These are phyloP conservation scores for Diadumene lineata DNA, from an alignment of 92 coral and sea anemone species.

Conservation along the genomic window DNA sequence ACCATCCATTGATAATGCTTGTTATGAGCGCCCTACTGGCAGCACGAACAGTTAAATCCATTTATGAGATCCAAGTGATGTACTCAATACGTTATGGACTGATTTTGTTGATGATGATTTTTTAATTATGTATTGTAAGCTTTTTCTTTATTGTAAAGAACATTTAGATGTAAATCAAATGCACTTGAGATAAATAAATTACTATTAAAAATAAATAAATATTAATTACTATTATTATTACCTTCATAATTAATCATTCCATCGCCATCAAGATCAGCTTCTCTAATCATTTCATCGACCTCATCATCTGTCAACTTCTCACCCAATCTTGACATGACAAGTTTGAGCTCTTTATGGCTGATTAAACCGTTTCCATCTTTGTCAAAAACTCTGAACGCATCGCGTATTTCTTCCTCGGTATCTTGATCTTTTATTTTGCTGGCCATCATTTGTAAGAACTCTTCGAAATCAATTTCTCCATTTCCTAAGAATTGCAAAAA, in stretches of 20 bases:
- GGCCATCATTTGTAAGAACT: slow-evolving; percentile 87
- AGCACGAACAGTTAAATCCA: too few relatives aligned
- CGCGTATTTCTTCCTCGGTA: slow-evolving; percentile 82
- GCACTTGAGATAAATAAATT: too few relatives aligned
- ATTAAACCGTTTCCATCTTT: slow-evolving; percentile 80
- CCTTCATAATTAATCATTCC: slow-evolving; percentile 84
- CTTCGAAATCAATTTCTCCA: slow-evolving; percentile 90
- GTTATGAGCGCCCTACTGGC: too few relatives aligned
- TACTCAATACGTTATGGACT: too few relatives aligned
- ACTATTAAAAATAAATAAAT: too few relatives aligned
- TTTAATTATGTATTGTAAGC: too few relatives aligned
- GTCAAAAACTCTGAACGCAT: slow-evolving; percentile 88
- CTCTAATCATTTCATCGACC: slow-evolving; percentile 86
- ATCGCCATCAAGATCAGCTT: slow-evolving; percentile 91
- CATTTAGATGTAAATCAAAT: too few relatives aligned
- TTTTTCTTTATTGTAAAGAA: too few relatives aligned
- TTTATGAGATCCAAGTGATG: too few relatives aligned
- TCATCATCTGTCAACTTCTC: slow-evolving; percentile 91
- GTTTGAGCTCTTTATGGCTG: slow-evolving; percentile 79
- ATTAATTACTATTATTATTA: slow-evolving; percentile 7
- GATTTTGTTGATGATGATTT: too few relatives aligned
- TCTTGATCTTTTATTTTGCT: slow-evolving; percentile 70
- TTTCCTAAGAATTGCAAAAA: too few relatives aligned
- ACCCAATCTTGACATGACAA: slow-evolving; percentile 80
- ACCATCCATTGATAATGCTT: too few relatives aligned